phyloP scores from a whole-genome alignment of 92 coral and sea anemone genomes.

The Phenganax subtilis region DNA sequence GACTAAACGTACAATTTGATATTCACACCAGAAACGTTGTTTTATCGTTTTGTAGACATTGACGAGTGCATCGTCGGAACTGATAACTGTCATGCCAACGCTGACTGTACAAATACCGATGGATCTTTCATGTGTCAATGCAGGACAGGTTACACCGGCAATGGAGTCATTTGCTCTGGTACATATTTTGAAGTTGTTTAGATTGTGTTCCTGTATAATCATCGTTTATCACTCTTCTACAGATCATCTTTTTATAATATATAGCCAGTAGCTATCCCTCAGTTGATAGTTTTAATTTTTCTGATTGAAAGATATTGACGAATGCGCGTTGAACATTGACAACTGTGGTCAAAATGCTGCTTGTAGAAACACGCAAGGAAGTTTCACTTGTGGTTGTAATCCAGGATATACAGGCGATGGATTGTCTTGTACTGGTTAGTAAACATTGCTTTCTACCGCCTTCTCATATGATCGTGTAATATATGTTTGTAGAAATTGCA shows the following conservation, averaged over 20 bases:
- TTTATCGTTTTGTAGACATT: no score
- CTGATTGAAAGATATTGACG: neutral
- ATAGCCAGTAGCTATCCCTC: neutral
- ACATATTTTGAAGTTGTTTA: neutral
- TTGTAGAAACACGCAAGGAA: neutral
- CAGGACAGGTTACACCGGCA: neutral
- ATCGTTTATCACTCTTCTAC: no score
- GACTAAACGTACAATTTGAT: no score
- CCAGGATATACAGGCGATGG: constrained; percentile 20
- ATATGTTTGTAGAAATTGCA: no score
- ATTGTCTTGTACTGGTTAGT: constrained; percentile 6
- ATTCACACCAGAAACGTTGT: no score
- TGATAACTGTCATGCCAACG: neutral
- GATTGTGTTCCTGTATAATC: no score
- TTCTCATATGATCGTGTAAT: no score
- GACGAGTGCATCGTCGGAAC: no score
- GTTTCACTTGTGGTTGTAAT: constrained; percentile 1
- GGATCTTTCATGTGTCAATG: neutral
- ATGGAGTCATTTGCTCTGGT: neutral
- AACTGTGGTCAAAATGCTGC: constrained; percentile 12
- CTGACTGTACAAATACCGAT: constrained; percentile 1
- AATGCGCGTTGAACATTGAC: neutral
- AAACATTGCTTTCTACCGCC: neutral
- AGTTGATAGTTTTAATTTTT: no score
- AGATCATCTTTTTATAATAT: neutral